Conservation (phyloP, 2,113 vertebrate species). For the Nyctereutes procyonoides region DNA sequence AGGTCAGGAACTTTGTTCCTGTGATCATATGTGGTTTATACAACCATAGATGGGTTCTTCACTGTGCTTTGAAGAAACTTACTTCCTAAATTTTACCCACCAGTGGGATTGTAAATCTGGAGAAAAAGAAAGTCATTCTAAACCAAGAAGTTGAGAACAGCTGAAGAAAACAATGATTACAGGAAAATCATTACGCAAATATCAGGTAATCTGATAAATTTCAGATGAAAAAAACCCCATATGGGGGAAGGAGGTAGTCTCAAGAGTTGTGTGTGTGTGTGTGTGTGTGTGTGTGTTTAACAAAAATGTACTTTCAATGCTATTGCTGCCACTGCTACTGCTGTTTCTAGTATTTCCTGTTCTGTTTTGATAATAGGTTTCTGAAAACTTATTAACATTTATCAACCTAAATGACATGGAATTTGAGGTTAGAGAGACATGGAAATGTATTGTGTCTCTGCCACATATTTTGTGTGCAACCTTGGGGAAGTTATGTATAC, state of each 20-base stretch:
- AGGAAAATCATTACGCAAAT: not conserved
- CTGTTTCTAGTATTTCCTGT: not conserved
- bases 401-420: not conserved
- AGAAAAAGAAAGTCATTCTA: not conserved
- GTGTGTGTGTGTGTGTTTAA: not conserved
- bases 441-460: not conserved
- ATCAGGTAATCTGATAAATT: not conserved
- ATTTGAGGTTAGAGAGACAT: not conserved
- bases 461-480: not conserved
- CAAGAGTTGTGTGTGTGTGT: not conserved
- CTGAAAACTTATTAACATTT: not conserved
- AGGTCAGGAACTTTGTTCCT: not conserved
- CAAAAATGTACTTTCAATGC: conserved; percentile 25
- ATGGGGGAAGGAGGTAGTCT: not conserved
- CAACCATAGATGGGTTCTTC: not conserved
- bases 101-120: not conserved
- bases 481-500: not conserved
- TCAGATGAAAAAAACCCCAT: not conserved
- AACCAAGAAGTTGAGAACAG: not conserved
- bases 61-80: not conserved
- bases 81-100: conserved; percentile 8
- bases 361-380: conserved; percentile 22
- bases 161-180: conserved; percentile 15
- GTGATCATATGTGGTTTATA: not conserved
- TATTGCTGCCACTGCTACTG: not conserved